Base-by-base conservation (phyloP, 1,140 invertebrate genomes). In the Medauroidea extradentata region DNA sequence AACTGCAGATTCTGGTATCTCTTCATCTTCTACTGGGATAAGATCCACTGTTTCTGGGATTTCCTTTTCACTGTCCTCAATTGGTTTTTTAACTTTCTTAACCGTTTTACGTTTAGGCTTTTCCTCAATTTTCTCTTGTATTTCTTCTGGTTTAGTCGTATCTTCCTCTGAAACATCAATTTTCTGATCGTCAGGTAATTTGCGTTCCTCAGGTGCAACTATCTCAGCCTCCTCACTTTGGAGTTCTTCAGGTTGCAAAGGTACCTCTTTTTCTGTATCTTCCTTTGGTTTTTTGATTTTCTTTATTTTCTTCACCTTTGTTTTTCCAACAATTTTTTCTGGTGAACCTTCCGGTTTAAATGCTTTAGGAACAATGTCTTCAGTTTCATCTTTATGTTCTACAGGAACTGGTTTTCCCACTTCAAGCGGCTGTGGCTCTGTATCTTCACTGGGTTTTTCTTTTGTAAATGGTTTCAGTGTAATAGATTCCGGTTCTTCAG, bases 311-410 rank as follows among this genome's bases (percentile, higher is more conserved):
- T 34, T 34, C 4, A 34, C 11, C 29, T 34, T 72, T 27, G 69
- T 44, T 61, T 77, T 72, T 63, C 73, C 57, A 13, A 73, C 43
- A 23, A 13, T 49, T 51, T 21, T 25, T 38, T 16, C 62, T 46
- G 57, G 61, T 24, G 18, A 23, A 13, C 14, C 34, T 38, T 56
- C 44, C 43, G 42, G 27, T 19, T 60, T 43, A 23, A 18, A n/a
- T n/a, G n/a, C n/a, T n/a, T n/a, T 43, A 19, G 29, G 23, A 13
- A 52, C 23, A 4, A n/a, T n/a, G n/a, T n/a, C n/a, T n/a, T n/a
- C n/a, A n/a, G n/a, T 13, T 19, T 14, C 16, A 21, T 42, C 13
- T 49, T 14, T 62, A 43, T 7, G 23, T 56, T 56, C 1, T 63
- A 69, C 67, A 23, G 65, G 46, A n/a, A n/a, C n/a, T 51, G 51